These are phyloP conservation scores for Mus spicilegus DNA, from an alignment of 2,113 vertebrate genomes.

Conservation along the genomic window DNA sequence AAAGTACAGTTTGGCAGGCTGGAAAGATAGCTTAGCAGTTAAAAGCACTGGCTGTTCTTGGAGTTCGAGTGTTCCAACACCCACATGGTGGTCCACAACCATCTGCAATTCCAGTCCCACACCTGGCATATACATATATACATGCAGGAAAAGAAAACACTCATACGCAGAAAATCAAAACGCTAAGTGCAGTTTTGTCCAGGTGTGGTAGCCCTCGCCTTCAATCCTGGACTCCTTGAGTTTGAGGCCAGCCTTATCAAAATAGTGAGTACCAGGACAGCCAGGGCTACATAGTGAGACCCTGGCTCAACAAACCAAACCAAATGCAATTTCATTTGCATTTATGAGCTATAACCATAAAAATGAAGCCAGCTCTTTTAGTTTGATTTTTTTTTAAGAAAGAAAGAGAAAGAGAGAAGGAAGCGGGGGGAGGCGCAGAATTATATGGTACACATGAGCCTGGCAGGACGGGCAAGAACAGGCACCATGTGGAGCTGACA, in stretches of 20 bases:
- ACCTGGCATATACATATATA: neutral
- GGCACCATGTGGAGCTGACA: neutral
- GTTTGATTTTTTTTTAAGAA: neutral
- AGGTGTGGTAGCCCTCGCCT: neutral
- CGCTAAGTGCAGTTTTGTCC: neutral
- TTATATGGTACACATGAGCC: neutral
- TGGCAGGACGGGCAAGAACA: neutral
- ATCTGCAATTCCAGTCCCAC: neutral
- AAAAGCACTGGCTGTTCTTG: neutral
- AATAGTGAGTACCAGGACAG: neutral
- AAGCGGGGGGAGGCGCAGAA: neutral
- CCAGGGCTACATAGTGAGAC: neutral
- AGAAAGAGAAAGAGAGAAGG: neutral
- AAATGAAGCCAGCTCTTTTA: neutral
- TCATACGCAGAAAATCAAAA: neutral
- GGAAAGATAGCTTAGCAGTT: neutral
- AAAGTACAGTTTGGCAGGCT: neutral
- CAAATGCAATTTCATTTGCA: neutral
- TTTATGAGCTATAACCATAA: neutral
- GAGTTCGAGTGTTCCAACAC: neutral
- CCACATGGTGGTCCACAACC: neutral
- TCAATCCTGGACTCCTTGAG: neutral
- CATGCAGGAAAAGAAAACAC: neutral
- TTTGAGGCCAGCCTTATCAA: neutral
- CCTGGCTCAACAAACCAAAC: neutral